Evolutionary conservation across 2,797 vertebrate species (phyloP).

Genomic region (Notamacropus eugenii): DNA sequence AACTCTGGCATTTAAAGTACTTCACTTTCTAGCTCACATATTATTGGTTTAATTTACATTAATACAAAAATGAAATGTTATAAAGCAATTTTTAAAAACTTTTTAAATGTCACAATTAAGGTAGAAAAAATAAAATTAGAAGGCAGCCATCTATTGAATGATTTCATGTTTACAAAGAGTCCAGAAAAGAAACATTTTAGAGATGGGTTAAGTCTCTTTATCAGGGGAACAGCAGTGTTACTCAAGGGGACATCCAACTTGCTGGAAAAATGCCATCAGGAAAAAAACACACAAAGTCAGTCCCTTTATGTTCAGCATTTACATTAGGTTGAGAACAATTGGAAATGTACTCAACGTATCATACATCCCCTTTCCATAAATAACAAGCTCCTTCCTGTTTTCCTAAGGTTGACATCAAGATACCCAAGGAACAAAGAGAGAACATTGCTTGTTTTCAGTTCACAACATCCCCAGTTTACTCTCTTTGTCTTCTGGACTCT

Average conservation of each 20-base stretch:
- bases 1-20: neutral
- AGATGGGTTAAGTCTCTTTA: slow-evolving; percentile 78
- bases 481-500: neutral
- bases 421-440: slow-evolving; percentile 27
- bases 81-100: neutral
- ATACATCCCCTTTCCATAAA: slow-evolving; percentile 37
- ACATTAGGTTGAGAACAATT: slow-evolving; percentile 59
- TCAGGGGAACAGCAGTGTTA: slow-evolving; percentile 72
- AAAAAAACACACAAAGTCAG: neutral
- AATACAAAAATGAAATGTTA: neutral
- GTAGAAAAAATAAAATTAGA: slow-evolving; percentile 81
- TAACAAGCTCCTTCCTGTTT: slow-evolving; percentile 23
- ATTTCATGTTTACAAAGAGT: slow-evolving; percentile 85
- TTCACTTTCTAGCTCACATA: neutral
- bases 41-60: neutral
- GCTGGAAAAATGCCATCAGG: slow-evolving; percentile 65
- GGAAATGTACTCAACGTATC: slow-evolving; percentile 39
- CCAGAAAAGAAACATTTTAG: slow-evolving; percentile 81
- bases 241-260: slow-evolving; percentile 72
- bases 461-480: neutral
- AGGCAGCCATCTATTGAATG: slow-evolving; percentile 89
- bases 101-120: slow-evolving; percentile 74
- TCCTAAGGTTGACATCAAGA: slow-evolving; percentile 10
- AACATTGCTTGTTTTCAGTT: slow-evolving; percentile 14
- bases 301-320: slow-evolving; percentile 42